Base-by-base conservation (phyloP, 2,888 invertebrate genomes). In the Brachyopa scutellaris region DNA sequence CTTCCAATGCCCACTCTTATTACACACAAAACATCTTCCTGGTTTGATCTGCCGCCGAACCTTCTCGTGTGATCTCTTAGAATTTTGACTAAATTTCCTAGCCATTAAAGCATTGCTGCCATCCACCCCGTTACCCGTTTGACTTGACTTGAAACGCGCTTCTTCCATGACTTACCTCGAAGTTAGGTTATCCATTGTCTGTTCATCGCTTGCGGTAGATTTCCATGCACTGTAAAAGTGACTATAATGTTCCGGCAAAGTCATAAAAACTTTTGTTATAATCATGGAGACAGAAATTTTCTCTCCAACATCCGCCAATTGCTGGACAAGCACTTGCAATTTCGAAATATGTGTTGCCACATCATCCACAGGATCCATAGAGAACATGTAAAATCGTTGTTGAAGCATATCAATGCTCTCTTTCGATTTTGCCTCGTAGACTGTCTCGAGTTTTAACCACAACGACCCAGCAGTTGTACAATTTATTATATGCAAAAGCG, bases 341-440 rank as follows among this genome's bases (percentile, higher is more conserved):
- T 76, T 72, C 0, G 79, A 66, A 7, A 84, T 42, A 45, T 73
- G 69, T 55, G 51, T 67, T 13, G 84, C 77, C 51, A 85, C 76
- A 38, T 67, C 45, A 36, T 76, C 79, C 29, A 49, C 49, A 3
- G 69, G 59, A 38, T 82, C 72, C 47, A 59, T 79, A 15, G 82
- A 66, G 42, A 72, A 79, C n/a, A 61, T 55, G 17, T 84, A 85
- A 62, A 84, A 85, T 5, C 85, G 42, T 47, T 88, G 87, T 47
- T 87, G 88, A 0, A 87, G 29, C 11, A 87, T 84, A 84, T 88
- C 87, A 2, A 88, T 70, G 33, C 77, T 87, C 1, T 86, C 86
- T 13, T 86, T 86, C 0, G 86, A 83, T 73, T 86, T 87, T 53
- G 86, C 86, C 45, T 88, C 88, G 57, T 86, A 88, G 0, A 88